Conservation (phyloP, 2,888 invertebrate genomes). For the Bellardia bayeri region DNA sequence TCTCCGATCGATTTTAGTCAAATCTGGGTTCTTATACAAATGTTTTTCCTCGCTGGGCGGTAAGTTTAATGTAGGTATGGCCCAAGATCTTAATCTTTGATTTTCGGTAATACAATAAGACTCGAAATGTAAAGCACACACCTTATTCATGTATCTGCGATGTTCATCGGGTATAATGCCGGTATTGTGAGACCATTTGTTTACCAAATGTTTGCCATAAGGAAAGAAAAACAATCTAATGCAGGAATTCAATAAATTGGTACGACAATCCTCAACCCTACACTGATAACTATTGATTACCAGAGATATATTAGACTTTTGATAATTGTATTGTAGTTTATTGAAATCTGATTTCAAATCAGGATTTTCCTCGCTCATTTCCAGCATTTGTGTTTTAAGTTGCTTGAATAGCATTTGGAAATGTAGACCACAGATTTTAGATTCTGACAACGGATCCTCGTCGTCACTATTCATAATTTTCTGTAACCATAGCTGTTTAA, state of each 20-base stretch:
- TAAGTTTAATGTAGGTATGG: slow-evolving; percentile 78
- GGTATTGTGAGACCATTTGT: slow-evolving; percentile 79
- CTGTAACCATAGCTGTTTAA: slow-evolving; percentile 71
- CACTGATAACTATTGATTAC: slow-evolving; percentile 73
- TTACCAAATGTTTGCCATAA: slow-evolving; percentile 74
- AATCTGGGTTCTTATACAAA: slow-evolving; percentile 72
- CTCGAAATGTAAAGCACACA: slow-evolving; percentile 80
- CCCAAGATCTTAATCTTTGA: slow-evolving; percentile 78
- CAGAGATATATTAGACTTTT: slow-evolving; percentile 70
- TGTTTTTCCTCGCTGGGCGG: slow-evolving; percentile 39
- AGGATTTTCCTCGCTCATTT: slow-evolving; percentile 3
- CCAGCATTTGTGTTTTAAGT: slow-evolving; percentile 56
- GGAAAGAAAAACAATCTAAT: slow-evolving; percentile 78
- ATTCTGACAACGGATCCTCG: slow-evolving; percentile 33
- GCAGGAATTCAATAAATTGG: slow-evolving; percentile 73
- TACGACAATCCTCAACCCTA: slow-evolving; percentile 67
- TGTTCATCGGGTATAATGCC: slow-evolving; percentile 76
- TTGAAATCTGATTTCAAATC: slow-evolving; percentile 54
- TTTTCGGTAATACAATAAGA: slow-evolving; percentile 75
- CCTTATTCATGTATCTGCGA: slow-evolving; percentile 77
- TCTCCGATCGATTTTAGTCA: slow-evolving; percentile 63
- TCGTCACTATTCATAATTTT: slow-evolving; percentile 52
- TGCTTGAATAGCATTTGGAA: slow-evolving; percentile 69
- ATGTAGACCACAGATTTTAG: slow-evolving; percentile 75
- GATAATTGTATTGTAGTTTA: slow-evolving; percentile 63